phyloP scores from a whole-genome alignment of 2,113 vertebrate species.

The Semnornis frantzii region DNA sequence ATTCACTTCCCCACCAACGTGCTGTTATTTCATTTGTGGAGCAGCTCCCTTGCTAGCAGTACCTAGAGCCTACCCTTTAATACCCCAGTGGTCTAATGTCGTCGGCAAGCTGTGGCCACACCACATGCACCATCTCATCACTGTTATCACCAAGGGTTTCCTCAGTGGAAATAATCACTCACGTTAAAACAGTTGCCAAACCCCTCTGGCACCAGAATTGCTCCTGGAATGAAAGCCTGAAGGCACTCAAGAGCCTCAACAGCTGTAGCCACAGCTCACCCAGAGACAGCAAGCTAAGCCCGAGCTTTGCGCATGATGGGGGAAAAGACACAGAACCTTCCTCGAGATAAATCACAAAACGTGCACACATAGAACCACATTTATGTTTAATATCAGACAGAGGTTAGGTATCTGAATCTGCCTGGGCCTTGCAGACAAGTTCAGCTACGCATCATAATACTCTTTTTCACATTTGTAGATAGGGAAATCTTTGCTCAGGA shows the following conservation, averaged over 20 bases:
- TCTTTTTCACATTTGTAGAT: neutral
- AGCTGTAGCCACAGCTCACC: neutral
- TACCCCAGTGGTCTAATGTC: neutral
- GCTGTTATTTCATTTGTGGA: neutral
- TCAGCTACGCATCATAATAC: accelerated
- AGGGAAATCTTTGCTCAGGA: neutral
- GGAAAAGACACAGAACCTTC: neutral
- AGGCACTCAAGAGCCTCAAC: neutral
- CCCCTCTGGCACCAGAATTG: conserved; percentile 47
- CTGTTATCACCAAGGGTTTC: conserved; percentile 49
- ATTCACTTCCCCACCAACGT: neutral
- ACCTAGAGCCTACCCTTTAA: neutral
- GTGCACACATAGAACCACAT: accelerated
- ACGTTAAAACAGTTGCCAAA: conserved; percentile 26
- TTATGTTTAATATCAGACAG: neutral
- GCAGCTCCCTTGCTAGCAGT: neutral
- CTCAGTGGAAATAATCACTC: conserved; percentile 54
- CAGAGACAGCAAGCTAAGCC: neutral
- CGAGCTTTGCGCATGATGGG: accelerated
- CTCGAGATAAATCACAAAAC: neutral
- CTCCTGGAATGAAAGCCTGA: conserved; percentile 30
- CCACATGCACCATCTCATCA: neutral
- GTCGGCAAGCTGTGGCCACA: conserved; percentile 23
- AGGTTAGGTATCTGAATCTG: neutral
- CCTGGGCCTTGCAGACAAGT: neutral